Percentiles rank a stretch among this genome's conserved stretches.
Evolutionary conservation across 2,113 vertebrate genomes (phyloP).

Genomic region (Gadus macrocephalus): DNA sequence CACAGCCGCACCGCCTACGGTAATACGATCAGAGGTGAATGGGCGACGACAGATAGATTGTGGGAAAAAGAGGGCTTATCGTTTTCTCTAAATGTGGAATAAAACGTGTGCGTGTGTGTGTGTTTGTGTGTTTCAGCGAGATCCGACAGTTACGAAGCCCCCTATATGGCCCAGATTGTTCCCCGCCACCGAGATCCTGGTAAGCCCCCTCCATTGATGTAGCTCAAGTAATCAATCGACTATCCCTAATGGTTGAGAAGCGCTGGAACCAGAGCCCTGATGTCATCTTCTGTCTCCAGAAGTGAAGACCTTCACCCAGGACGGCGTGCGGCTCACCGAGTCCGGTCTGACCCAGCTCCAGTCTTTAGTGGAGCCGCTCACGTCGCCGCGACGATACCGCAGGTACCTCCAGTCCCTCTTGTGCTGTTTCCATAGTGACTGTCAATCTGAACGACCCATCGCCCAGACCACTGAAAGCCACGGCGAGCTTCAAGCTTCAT

Average conservation of each 20-base stretch:
- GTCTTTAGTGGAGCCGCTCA: constrained; percentile 79
- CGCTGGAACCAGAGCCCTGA: too few species aligned
- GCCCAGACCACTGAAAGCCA: too few species aligned
- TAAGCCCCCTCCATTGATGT: constrained; percentile 20
- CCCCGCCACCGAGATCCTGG: constrained; percentile 55
- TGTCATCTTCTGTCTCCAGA: not conserved
- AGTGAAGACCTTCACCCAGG: constrained; percentile 89
- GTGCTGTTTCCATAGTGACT: not conserved
- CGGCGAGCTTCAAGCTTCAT: too few species aligned
- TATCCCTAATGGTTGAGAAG: too few species aligned
- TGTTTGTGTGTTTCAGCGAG: constrained; percentile 36
- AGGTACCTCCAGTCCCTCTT: constrained; percentile 38
- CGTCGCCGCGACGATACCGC: constrained; percentile 80
- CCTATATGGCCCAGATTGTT: constrained; percentile 56
- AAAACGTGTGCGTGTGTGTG: not conserved
- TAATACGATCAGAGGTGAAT: constrained; percentile 50
- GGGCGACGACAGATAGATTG: too few species aligned
- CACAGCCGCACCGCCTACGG: constrained; percentile 73
- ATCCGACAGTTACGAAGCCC: constrained; percentile 32
- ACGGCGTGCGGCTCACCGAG: constrained; percentile 95
- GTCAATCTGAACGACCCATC: not conserved
- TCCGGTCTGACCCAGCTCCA: constrained; percentile 91
- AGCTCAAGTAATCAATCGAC: not conserved
- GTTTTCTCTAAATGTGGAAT: not conserved
- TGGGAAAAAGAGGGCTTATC: not conserved